Base-by-base conservation (phyloP, 2,797 vertebrate species). In the Cynodonichthys magdalenae region DNA sequence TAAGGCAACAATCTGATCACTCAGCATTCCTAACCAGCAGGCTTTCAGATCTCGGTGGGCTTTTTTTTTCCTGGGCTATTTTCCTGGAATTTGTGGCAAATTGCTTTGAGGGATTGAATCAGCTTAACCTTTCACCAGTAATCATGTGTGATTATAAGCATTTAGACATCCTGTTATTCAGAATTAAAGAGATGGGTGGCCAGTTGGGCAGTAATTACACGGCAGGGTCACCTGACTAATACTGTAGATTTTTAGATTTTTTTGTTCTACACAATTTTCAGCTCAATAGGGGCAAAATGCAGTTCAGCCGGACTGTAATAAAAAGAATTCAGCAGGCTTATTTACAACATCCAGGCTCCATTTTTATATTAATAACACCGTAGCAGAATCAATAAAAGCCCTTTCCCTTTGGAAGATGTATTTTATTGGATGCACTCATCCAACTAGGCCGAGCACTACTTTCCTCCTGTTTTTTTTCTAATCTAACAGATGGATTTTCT, bases 401-500 rank as follows among this genome's bases (percentile, higher is more conserved):
- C 44, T 66, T 74, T 82, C 69, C 77, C 68, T 71, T 74, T 74
- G 63, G 78, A 80, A 76, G 77, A 67, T 65, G 39, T 67, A 52
- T 82, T 81, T 83, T 80, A 88, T 82, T 81, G 60, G 72, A 82
- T 71, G 69, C 74, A 79, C 66, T 82, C 56, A 56, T 81, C 53
- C 78, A 80, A 78, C 78, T 31, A 50, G 69, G 75, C 73, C 72
- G 58, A 59, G 61, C 63, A 14, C 69, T 70, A 77, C 76, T 77
- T 39, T 89, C 77, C 70, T 76, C 61, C 84, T 61, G 1, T 31
- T 9, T 39, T 39, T 69, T 74, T 92, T 90, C 87, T 84, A 86
- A 90, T 80, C 77, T 27, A 83, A 78, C 81, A 92, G 89, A 92
- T 91, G 91, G 91, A 90, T 87, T 91, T 90, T 91, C 74, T 71